Evolutionary conservation across 1,140 invertebrate genomes (phyloP).

Genomic region (Tribolium castaneum): DNA sequence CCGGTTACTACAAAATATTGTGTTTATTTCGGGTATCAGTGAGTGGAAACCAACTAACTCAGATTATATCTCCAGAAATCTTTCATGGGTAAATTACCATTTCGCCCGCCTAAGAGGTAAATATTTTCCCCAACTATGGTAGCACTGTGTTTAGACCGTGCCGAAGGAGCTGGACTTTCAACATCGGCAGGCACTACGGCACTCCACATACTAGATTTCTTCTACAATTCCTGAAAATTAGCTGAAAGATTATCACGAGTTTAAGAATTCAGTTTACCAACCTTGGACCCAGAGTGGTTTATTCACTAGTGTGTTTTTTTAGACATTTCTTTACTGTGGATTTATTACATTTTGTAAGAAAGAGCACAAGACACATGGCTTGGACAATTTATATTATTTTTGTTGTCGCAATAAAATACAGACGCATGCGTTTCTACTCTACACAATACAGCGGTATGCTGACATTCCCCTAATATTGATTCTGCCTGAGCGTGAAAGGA

Average conservation of each 20-base stretch:
- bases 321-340: not conserved
- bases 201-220: constrained; percentile 68
- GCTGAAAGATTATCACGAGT: not conserved
- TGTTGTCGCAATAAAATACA: not conserved
- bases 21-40: not conserved
- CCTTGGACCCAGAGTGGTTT: not conserved
- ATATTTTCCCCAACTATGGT: constrained; percentile 79
- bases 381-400: not conserved
- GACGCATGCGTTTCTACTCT: not conserved
- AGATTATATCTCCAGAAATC: constrained; percentile 89
- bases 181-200: constrained; percentile 69
- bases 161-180: constrained; percentile 72
- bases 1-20: constrained; percentile 68
- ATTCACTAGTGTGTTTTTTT: not conserved
- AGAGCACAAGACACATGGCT: not conserved
- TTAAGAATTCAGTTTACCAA: not conserved
- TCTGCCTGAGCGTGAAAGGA: not conserved
- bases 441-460: not conserved
- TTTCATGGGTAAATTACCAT: constrained; percentile 83
- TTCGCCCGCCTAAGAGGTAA: constrained; percentile 85
- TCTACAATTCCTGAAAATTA: not conserved
- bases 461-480: not conserved
- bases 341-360: not conserved
- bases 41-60: constrained; percentile 68
- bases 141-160: constrained; percentile 84